phyloP scores from a whole-genome alignment of 2,888 invertebrate genomes.

The Acanthococcus lagerstroemiae region DNA sequence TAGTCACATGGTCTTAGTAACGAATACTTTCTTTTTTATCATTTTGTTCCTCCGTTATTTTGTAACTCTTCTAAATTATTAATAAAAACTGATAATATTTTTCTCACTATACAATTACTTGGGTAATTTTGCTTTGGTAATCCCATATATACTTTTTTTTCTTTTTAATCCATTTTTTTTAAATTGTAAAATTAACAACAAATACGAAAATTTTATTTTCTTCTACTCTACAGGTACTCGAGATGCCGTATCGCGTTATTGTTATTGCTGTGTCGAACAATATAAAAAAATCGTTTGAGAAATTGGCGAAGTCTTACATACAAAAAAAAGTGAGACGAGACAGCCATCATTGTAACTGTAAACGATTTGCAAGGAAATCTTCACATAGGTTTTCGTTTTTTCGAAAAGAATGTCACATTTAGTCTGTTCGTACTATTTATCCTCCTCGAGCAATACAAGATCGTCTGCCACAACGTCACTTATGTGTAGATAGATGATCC shows the following conservation, averaged over 20 bases:
- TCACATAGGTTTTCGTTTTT: too few species aligned
- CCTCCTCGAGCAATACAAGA: constrained; percentile 67
- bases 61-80: neutral
- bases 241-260: too few species aligned
- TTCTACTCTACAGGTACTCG: too few species aligned
- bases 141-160: too few species aligned
- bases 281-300: neutral
- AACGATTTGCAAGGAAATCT: neutral
- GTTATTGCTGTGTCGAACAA: too few species aligned
- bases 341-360: neutral
- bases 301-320: neutral
- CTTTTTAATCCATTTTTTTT: too few species aligned
- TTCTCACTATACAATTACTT: constrained; percentile 13
- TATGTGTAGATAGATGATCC: constrained; percentile 93
- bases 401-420: too few species aligned
- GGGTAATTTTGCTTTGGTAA: constrained; percentile 3
- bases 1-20: too few species aligned
- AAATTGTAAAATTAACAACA: neutral
- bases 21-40: neutral
- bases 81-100: constrained; percentile 6
- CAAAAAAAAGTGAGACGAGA: neutral
- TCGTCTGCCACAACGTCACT: constrained; percentile 92
- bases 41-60: neutral
- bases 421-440: constrained; percentile 47
- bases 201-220: too few species aligned